Base-by-base conservation (phyloP, 2,888 invertebrate species). In the Hyalella azteca region DNA sequence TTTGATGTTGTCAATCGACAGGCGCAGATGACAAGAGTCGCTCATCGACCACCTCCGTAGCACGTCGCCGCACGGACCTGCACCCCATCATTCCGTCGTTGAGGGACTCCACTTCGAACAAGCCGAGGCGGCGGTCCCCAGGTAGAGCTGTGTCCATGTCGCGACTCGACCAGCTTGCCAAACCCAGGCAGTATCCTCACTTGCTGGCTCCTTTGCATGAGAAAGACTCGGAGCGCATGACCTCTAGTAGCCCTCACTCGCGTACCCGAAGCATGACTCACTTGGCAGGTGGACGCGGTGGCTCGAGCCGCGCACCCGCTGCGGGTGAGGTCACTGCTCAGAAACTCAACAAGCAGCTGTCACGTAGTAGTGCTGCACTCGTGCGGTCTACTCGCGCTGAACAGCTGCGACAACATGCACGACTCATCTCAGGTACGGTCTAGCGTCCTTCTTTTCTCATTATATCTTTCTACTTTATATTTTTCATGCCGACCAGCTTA, bases 111-210 rank as follows among this genome's bases (percentile, higher is more conserved):
- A 86, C 80, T 49, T 80, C 84, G 39, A 82, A 82, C 73, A 86
- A 85, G 79, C 85, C 85, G 66, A 85, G 85, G 79, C 85, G 83
- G 79, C 85, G 85, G 54, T 89, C 90, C 83, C 92, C 92, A 93
- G 93, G 93, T 92, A 95, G 95, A 92, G 95, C 95, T 87, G 93
- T 93, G 90, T 95, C 95, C 89, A 95, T 96, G 95, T 94, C 95
- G 87, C 93, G 96, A 86, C 92, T 96, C 90, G 96, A 96, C 91
- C 92, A 93, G 88, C 91, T 93, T 89, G 91, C 93, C 86, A 92
- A 91, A 89, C 93, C 93, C 85, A 90, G 93, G 86, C 85, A 87
- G 86, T 50, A 78, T 84, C 81, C 84, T 85, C 75, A 75, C 36
- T 75, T 75, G 75, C 85, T 87, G 82, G 81, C 83, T 80, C 83